Percentiles rank a stretch among this genome's conserved stretches.
These are phyloP conservation scores for Trichoplusia ni DNA, from an alignment of 1,140 invertebrate species.

Conservation along the genomic window DNA sequence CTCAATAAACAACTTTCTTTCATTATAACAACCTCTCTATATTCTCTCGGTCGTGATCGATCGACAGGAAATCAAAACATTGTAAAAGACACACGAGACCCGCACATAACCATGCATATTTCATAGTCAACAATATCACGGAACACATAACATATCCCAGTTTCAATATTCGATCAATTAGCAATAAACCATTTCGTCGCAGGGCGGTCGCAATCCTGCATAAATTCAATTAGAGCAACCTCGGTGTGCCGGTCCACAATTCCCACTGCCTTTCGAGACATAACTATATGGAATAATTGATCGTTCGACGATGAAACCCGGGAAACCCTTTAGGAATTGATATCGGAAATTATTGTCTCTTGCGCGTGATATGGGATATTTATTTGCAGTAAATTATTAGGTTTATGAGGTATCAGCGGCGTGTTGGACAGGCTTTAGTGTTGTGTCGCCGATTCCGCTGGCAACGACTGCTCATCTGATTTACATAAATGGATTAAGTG, in stretches of 20 bases:
- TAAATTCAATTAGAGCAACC: conserved; percentile 67
- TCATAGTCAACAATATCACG: conserved; percentile 25
- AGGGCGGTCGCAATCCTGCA: conserved; percentile 52
- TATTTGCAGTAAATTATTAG: conserved; percentile 28
- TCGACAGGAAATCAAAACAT: conserved; percentile 22
- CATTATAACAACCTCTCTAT: conserved; percentile 3
- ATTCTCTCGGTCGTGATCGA: conserved; percentile 13
- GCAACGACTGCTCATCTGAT: background rate
- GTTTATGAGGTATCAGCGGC: conserved; percentile 4
- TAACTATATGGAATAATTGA: conserved; percentile 69
- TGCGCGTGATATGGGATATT: conserved; percentile 28
- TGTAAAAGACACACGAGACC: conserved; percentile 14
- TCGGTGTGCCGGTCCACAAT: conserved; percentile 28
- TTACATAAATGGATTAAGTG: conserved; percentile 1
- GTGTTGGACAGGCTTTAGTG: background rate
- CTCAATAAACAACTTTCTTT: background rate
- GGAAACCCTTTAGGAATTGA: conserved; percentile 39
- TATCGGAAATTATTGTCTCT: conserved; percentile 34
- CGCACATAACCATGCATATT: conserved; percentile 23
- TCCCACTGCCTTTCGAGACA: conserved; percentile 43
- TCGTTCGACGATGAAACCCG: conserved; percentile 34
- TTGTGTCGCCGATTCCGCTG: conserved; percentile 1
- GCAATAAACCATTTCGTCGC: conserved; percentile 53
- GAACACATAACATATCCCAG: conserved; percentile 40
- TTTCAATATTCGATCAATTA: conserved; percentile 64